These are phyloP conservation scores for Lymantria monacha DNA, from an alignment of 2,888 invertebrate species.

Conservation along the genomic window DNA sequence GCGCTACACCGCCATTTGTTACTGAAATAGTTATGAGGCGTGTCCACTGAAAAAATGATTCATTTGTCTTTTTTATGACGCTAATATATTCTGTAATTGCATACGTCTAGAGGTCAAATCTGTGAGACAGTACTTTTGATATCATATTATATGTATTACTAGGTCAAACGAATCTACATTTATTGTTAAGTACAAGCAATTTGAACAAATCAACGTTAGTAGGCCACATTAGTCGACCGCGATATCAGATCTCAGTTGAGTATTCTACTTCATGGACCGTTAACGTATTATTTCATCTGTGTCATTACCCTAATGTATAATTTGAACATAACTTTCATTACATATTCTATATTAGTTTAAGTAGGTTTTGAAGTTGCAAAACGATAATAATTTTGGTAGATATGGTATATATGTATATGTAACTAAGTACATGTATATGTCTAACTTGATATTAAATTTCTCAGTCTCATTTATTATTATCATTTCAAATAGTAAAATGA, in stretches of 20 bases:
- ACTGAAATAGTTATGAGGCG: conserved; percentile 7
- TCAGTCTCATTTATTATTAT: too few relatives aligned
- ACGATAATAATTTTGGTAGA: conserved; percentile 22
- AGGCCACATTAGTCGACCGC: conserved; percentile 54
- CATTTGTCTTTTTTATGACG: conserved; percentile 9
- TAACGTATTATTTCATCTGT: conserved; percentile 41
- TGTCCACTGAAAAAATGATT: conserved; percentile 7
- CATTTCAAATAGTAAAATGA: too few relatives aligned
- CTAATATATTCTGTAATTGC: conserved; percentile 13
- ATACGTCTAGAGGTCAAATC: conserved; percentile 28
- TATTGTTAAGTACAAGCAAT: conserved; percentile 61
- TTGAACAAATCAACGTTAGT: conserved; percentile 72
- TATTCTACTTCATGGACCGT: conserved; percentile 41
- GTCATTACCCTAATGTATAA: conserved; percentile 40
- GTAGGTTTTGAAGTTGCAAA: conserved; percentile 20
- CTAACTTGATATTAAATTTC: too few relatives aligned
- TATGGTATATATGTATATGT: too few relatives aligned
- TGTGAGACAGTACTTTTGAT: conserved; percentile 21
- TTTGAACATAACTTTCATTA: conserved; percentile 24
- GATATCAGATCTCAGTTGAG: conserved; percentile 30
- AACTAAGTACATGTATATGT: too few relatives aligned
- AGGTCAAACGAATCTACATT: conserved; percentile 57
- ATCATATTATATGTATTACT: conserved; percentile 42
- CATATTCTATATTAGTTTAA: conserved; percentile 14
- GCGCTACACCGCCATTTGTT: conserved; percentile 2